Evolutionary conservation across 2,113 vertebrate genomes (phyloP).

Genomic region (Cebus imitator): DNA sequence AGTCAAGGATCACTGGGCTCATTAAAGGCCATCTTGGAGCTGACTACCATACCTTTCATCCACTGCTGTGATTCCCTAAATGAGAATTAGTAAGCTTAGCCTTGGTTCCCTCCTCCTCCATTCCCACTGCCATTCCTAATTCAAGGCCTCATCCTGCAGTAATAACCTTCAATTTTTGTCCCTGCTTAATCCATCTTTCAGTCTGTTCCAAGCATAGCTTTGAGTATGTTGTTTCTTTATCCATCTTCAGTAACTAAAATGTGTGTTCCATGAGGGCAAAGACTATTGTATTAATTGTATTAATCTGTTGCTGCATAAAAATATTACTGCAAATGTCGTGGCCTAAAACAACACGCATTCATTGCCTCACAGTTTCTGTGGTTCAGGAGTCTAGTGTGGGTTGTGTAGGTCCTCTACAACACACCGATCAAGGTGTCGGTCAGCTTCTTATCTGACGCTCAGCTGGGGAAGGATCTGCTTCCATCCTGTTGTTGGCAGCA

Average conservation of each 20-base stretch:
- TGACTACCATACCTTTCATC: neutral
- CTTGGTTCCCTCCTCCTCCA: neutral
- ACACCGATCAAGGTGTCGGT: neutral
- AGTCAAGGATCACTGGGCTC: neutral
- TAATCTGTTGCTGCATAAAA: conserved; percentile 9
- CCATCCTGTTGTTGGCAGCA: neutral
- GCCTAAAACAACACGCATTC: neutral
- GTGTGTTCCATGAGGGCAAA: neutral
- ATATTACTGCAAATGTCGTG: neutral
- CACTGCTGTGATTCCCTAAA: neutral
- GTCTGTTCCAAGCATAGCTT: neutral
- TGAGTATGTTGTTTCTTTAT: neutral
- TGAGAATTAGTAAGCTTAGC: neutral
- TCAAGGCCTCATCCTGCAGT: neutral
- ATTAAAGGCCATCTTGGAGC: neutral
- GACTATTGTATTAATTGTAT: neutral
- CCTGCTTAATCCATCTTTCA: neutral
- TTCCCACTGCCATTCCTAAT: conserved; percentile 7
- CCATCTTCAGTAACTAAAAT: conserved; percentile 19
- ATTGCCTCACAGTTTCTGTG: neutral
- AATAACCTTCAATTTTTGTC: neutral
- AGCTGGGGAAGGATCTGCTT: neutral
- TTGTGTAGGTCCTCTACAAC: neutral
- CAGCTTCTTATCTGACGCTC: neutral
- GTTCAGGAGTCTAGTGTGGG: neutral